phyloP scores from a whole-genome alignment of 53 echinoderm and acorn worm species.

The Luidia sarsii region DNA sequence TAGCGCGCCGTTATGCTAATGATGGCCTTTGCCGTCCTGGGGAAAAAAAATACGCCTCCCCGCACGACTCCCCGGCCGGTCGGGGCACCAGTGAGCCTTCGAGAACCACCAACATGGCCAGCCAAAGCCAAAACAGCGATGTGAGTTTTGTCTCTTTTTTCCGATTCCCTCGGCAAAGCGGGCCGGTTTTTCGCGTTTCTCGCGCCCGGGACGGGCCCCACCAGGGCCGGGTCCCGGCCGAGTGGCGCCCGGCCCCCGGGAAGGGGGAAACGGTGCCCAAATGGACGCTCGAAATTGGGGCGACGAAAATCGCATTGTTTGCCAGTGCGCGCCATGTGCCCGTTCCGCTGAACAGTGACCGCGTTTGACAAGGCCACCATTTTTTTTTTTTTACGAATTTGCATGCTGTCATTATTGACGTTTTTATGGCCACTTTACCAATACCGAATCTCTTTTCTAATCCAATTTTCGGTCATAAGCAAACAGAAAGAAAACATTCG shows the following conservation, averaged over 20 bases:
- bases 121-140: slow-evolving; percentile 35
- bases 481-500: too few species aligned
- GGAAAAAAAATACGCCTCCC: too few species aligned
- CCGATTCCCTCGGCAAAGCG: not conserved
- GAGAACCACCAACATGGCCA: slow-evolving; percentile 43
- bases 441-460: too few species aligned
- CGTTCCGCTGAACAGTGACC: not conserved
- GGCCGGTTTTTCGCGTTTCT: not conserved
- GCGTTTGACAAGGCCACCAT: too few species aligned
- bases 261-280: not conserved
- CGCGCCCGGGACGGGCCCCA: not conserved
- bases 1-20: too few species aligned
- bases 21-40: too few species aligned
- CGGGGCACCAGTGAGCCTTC: slow-evolving; percentile 12
- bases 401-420: too few species aligned
- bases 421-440: too few species aligned
- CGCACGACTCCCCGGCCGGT: too few species aligned
- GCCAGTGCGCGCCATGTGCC: slow-evolving; percentile 1
- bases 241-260: too few species aligned
- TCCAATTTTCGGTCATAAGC: too few species aligned
- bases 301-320: not conserved
- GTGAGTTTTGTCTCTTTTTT: slow-evolving; percentile 9
- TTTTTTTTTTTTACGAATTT: too few species aligned
- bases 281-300: not conserved
- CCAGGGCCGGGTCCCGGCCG: not conserved